Evolutionary conservation across 2,797 vertebrate species (phyloP).

Genomic region (Periophthalmus magnuspinnatus): DNA sequence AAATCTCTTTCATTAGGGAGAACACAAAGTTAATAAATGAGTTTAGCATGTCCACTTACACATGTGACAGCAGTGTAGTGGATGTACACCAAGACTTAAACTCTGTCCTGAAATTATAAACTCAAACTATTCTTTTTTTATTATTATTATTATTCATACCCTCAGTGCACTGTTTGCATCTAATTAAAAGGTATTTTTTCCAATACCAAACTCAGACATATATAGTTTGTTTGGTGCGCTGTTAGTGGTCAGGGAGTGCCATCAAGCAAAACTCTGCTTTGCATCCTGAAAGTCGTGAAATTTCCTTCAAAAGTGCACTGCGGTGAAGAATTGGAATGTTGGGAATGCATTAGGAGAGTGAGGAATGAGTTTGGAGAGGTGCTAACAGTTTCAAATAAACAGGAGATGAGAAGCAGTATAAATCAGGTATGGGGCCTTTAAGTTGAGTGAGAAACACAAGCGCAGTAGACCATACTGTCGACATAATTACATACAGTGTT

Average conservation of each 20-base stretch:
- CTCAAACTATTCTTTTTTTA: background rate
- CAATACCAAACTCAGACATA: no score
- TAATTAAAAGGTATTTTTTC: no score
- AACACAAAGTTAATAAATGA: background rate
- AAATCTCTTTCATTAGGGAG: background rate
- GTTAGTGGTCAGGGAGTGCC: background rate
- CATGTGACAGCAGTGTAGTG: background rate
- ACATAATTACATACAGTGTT: background rate
- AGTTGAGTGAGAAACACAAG: background rate
- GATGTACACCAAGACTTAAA: no score
- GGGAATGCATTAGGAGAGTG: background rate
- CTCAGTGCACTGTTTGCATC: no score
- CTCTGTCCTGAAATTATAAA: background rate
- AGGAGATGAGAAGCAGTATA: background rate
- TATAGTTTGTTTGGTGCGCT: no score
- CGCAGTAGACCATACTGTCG: background rate
- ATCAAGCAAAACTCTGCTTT: background rate
- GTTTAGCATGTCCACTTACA: background rate
- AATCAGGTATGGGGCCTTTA: background rate
- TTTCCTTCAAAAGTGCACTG: background rate
- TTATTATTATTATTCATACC: no score
- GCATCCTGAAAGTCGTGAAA: background rate
- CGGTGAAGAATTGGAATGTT: background rate
- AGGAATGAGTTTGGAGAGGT: background rate
- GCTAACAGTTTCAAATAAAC: background rate